phyloP scores from a whole-genome alignment of 2,888 invertebrate species.

The Dynastes maya region DNA sequence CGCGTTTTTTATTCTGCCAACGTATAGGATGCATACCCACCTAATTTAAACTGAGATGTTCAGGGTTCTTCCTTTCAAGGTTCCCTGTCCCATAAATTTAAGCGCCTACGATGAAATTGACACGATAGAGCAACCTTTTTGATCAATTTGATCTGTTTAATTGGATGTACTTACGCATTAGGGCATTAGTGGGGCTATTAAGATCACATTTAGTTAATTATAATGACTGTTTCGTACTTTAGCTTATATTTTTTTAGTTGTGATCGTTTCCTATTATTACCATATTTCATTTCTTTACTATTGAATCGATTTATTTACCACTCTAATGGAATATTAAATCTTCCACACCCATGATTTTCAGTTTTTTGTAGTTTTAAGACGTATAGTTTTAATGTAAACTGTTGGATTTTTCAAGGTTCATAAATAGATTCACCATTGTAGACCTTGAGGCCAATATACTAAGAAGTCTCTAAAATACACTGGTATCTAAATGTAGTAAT shows the following conservation, averaged over 20 bases:
- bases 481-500: too few species aligned
- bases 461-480: too few species aligned
- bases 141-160: neutral
- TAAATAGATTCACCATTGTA: neutral
- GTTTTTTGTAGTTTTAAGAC: neutral
- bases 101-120: constrained; percentile 26
- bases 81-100: constrained; percentile 16
- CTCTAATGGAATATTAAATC: too few species aligned
- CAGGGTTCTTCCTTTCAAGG: constrained; percentile 32
- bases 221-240: too few species aligned
- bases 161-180: neutral
- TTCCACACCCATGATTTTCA: neutral
- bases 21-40: constrained; percentile 1
- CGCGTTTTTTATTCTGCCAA: neutral
- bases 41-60: constrained; percentile 28
- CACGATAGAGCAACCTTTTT: too few species aligned
- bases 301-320: too few species aligned
- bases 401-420: constrained; percentile 1
- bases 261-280: too few species aligned
- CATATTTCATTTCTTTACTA: too few species aligned
- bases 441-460: too few species aligned
- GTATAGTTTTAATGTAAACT: neutral
- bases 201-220: neutral
- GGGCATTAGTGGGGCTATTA: constrained; percentile 6
- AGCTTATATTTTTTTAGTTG: too few species aligned